Evolutionary conservation across 2,797 vertebrate species (phyloP).

Genomic region (Semaprochilodus insignis): DNA sequence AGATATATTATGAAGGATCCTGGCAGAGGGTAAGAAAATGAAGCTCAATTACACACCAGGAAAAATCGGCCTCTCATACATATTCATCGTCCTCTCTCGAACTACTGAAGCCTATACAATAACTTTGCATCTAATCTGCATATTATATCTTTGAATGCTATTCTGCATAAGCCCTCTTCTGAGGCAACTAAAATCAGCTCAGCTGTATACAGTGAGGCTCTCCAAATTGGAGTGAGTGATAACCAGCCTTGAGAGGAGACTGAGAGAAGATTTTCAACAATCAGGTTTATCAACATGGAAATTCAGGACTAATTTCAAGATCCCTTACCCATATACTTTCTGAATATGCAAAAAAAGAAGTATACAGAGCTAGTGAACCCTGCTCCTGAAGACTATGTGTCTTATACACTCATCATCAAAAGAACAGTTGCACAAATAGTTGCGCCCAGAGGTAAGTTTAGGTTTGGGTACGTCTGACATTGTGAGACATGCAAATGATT

Average conservation of each 20-base stretch:
- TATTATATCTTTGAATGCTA: constrained; percentile 32
- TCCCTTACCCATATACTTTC: not conserved
- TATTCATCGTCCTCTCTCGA: constrained; percentile 48
- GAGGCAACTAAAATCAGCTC: constrained; percentile 32
- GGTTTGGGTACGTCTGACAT: no score
- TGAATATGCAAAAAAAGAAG: not conserved
- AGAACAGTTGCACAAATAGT: no score
- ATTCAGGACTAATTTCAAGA: not conserved
- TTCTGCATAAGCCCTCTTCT: constrained; percentile 15
- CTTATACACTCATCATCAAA: no score
- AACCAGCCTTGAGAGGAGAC: not conserved
- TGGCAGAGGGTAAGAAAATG: not conserved
- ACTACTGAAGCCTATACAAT: constrained; percentile 48
- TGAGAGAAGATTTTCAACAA: not conserved
- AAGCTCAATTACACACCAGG: constrained; percentile 29
- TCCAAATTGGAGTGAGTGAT: constrained; percentile 5
- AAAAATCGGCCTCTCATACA: constrained; percentile 39
- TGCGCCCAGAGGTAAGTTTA: no score
- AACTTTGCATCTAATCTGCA: constrained; percentile 52
- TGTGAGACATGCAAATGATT: no score
- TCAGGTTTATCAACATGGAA: constrained; percentile 1
- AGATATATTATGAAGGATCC: no score
- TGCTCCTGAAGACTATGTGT: not conserved
- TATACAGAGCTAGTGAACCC: no score
- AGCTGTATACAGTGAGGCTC: constrained; percentile 5